Percentiles rank a stretch among this genome's conserved stretches.
Conservation (phyloP, 2,888 invertebrate species). For the Drosophila yooni region DNA sequence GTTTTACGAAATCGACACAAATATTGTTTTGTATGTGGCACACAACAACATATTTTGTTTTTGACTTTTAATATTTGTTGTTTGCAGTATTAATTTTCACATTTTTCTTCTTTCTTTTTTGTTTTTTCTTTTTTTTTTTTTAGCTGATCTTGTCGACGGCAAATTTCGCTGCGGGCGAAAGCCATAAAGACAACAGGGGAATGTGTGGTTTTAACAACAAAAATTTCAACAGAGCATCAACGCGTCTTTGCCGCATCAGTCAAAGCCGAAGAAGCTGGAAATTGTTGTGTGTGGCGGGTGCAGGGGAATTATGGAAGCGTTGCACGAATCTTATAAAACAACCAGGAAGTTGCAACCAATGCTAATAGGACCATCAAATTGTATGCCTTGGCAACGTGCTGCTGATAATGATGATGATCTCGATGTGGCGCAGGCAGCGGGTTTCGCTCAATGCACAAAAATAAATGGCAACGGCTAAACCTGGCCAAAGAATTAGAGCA, state of each 20-base stretch:
- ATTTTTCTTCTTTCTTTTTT: not conserved
- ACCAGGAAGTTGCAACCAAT: constrained; percentile 31
- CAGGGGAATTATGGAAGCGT: constrained; percentile 27
- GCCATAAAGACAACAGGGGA: constrained; percentile 20
- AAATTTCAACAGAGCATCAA: constrained; percentile 13
- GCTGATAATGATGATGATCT: constrained; percentile 16
- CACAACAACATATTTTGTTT: not conserved
- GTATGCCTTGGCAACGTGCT: constrained; percentile 14
- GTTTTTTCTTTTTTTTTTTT: constrained; percentile 8
- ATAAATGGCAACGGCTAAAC: not conserved
- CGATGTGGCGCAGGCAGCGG: not conserved
- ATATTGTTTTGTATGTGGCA: constrained; percentile 35
- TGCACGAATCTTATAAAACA: constrained; percentile 27
- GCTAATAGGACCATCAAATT: constrained; percentile 32
- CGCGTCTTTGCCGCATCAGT: constrained; percentile 20
- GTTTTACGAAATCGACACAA: constrained; percentile 21
- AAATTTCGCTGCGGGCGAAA: constrained; percentile 49
- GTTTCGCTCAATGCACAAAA: constrained; percentile 18
- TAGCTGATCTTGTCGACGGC: constrained; percentile 36
- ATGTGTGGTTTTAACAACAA: not conserved
- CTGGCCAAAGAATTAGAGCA: constrained; percentile 14
- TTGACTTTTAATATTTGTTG: constrained; percentile 14
- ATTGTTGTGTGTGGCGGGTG: constrained; percentile 3
- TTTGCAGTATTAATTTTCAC: not conserved
- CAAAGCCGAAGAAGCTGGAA: constrained; percentile 18